Evolutionary conservation across 2,797 vertebrate species (phyloP), one percentile per base, ranked within the genome.

Genomic region (Sebastes diaconus): DNA sequence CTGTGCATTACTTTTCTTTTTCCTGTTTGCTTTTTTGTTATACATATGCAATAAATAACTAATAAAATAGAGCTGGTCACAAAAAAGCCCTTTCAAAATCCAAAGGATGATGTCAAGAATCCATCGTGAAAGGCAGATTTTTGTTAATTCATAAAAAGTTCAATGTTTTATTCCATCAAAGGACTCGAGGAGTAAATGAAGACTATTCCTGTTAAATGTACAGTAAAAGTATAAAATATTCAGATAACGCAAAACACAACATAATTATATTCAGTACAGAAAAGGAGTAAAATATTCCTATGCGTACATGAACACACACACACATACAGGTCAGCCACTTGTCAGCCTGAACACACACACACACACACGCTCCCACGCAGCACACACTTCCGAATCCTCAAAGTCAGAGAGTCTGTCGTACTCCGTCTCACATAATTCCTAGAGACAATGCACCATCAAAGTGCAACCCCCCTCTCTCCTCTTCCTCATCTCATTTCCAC

Each of bases 391-490:
- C 6, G 46, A 88, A 83, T 79, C 73, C 74, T 90, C 77, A 87
- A 90, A 92, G 77, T 87, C 84, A 79, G 82, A 83, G 66, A 80
- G 73, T 75, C 80, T 84, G 85, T 86, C 65, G 59, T 83, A 83
- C 83, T 84, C 80, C 63, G 36, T 92, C 89, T 91, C 87, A 85
- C 79, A 87, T 92, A 90, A 93, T 91, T 92, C 88, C 75, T 76
- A 1, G 27, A 93, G 90, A 93, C 93, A 93, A 89, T 85, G 85
- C 87, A 90, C 83, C 89, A 88, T 90, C 91, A 91, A 88, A 92
- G 85, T 61, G 81, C 59, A 66, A 78, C 73, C 85, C 68, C 46
- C 50, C 16, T 18, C n/a, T n/a, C 52, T 54, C 52, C n/a, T 22
- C 72, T 76, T 54, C 84, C 39, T 59, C 78, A 68, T 84, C 85